Conservation (phyloP, 1,140 invertebrate species). For the Hypsibius dujardini region DNA sequence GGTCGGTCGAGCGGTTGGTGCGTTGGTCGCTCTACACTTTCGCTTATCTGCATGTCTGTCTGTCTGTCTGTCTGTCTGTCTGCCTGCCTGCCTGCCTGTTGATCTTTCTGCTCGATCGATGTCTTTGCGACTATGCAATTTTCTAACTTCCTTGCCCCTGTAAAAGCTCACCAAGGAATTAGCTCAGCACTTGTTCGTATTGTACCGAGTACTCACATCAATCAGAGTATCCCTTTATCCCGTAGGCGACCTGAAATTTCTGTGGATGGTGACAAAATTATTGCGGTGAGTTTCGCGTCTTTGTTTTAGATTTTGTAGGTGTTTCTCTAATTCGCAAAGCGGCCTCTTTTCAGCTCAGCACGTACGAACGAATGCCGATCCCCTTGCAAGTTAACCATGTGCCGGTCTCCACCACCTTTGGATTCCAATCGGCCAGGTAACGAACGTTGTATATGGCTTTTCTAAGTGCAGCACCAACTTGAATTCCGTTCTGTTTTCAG, state of each 20-base stretch:
- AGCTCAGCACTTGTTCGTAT: too few relatives aligned
- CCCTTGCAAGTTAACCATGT: slow-evolving; percentile 13
- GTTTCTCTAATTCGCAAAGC: not conserved
- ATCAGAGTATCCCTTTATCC: not conserved
- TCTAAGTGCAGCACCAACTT: not conserved
- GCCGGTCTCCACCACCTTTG: not conserved
- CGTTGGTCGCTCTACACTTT: too few relatives aligned
- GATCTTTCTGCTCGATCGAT: too few relatives aligned
- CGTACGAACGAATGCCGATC: not conserved
- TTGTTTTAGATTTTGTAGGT: not conserved
- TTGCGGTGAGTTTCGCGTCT: not conserved
- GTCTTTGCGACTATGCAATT: too few relatives aligned
- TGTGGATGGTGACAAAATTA: not conserved
- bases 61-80: too few relatives aligned
- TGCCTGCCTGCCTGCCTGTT: too few relatives aligned
- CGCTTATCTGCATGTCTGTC: too few relatives aligned
- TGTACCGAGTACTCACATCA: too few relatives aligned
- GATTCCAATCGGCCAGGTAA: slow-evolving; percentile 9
- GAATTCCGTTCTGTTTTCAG: not conserved
- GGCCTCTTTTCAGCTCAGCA: not conserved
- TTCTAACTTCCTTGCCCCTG: too few relatives aligned
- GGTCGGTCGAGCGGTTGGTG: too few relatives aligned
- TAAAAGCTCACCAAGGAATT: too few relatives aligned
- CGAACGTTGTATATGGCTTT: not conserved
- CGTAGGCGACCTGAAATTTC: slow-evolving; percentile 9